Percentiles rank a stretch among this genome's conserved stretches.
Conservation (phyloP, 2,113 vertebrate species). For the Malaclemys terrapin region DNA sequence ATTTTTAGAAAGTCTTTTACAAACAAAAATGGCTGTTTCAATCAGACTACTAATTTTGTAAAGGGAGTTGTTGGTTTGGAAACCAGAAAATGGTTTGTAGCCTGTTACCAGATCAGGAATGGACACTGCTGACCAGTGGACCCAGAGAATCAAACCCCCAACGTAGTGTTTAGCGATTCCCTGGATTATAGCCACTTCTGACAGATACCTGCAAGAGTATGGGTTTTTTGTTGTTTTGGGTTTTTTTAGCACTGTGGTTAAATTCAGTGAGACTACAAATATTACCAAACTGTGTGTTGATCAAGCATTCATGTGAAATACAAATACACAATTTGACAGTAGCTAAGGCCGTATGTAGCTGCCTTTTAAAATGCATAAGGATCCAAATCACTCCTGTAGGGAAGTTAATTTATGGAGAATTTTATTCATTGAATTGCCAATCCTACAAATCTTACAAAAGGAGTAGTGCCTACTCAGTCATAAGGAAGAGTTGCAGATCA, state of each 20-base stretch:
- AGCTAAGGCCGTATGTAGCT: neutral
- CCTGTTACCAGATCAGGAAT: neutral
- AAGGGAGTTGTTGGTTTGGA: neutral
- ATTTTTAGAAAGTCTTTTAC: neutral
- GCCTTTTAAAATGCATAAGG: neutral
- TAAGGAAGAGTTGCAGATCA: neutral
- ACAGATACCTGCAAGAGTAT: neutral
- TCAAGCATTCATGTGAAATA: slow-evolving; percentile 23
- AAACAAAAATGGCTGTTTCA: neutral
- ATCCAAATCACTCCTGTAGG: neutral
- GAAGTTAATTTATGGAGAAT: neutral
- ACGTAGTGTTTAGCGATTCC: slow-evolving; percentile 2
- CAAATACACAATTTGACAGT: slow-evolving; percentile 21
- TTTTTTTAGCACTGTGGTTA: neutral
- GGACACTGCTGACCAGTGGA: neutral
- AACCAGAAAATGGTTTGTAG: neutral
- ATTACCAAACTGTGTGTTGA: slow-evolving; percentile 3
- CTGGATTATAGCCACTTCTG: neutral
- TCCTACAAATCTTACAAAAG: neutral
- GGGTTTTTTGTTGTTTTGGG: neutral
- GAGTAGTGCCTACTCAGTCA: neutral
- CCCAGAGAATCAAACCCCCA: neutral
- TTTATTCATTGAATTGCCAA: neutral
- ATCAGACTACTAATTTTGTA: neutral
- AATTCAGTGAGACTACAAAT: neutral